Conservation (phyloP, 2,888 invertebrate species). For the Holacanthella duospinosa region DNA sequence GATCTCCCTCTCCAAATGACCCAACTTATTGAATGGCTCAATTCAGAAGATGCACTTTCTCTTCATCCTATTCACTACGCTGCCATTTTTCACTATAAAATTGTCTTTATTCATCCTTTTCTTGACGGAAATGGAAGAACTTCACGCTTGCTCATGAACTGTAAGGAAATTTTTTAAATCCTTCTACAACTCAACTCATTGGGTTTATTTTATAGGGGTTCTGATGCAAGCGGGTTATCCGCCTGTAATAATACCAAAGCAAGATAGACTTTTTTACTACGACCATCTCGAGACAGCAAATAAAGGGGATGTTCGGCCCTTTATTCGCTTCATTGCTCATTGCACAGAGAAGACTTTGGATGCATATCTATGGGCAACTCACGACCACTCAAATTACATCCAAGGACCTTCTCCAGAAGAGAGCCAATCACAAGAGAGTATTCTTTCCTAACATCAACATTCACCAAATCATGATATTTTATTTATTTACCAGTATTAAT, state of each 20-base stretch:
- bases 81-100: constrained; percentile 80
- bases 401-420: constrained; percentile 6
- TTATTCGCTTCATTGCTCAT: constrained; percentile 89
- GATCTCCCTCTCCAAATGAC: constrained; percentile 71
- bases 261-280: constrained; percentile 54
- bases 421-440: too few species aligned
- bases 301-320: constrained; percentile 87
- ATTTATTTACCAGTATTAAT: too few species aligned
- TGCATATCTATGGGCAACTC: constrained; percentile 73
- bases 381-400: constrained; percentile 43
- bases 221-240: constrained; percentile 93
- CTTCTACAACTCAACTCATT: not conserved
- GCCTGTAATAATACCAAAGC: constrained; percentile 85
- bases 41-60: constrained; percentile 71
- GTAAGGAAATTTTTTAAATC: constrained; percentile 40
- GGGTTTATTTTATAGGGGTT: constrained; percentile 43
- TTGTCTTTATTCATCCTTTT: constrained; percentile 95
- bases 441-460: too few species aligned
- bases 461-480: too few species aligned
- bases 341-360: constrained; percentile 82
- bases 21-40: constrained; percentile 78
- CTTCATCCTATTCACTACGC: constrained; percentile 90
- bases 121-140: constrained; percentile 94
- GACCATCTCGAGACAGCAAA: constrained; percentile 69
- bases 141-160: constrained; percentile 88